Evolutionary conservation across 2,797 vertebrate genomes (phyloP), one percentile per base, ranked within the genome.

Genomic region (Alca torda): DNA sequence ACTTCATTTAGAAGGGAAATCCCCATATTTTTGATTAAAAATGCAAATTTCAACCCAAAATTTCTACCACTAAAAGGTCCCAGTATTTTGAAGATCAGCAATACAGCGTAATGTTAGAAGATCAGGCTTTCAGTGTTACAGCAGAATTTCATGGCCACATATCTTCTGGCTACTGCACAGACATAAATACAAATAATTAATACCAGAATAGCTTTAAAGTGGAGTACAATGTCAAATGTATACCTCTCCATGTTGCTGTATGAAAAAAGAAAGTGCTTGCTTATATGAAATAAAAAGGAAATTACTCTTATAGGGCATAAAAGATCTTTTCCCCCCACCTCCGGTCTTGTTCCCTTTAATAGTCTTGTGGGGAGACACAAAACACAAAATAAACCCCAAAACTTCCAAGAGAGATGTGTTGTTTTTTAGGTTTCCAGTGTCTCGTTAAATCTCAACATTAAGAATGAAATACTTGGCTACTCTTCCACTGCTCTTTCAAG

Each of bases 401-500:
- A 50, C 19, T 50, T 84, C 46, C 39, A 46, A 24, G 51, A 51
- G 19, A 86, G 8, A 5, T 16, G 4, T 73, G 31, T 20, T 84
- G 30, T 0, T 35, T 93, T 87, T 90, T 26, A 90, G 11, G 7
- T 82, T 86, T 94, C 48, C 65, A 84, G 13, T 11, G 39, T 57
- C 51, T 92, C 20, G 19, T 77, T 75, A 89, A 97, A 78, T 70
- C n/a, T 73, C 63, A 93, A 85, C 90, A 91, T 90, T 90, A 84
- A 79, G 72, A 88, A 87, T 45, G 7, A 89, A 87, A 87, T 82
- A 13, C 15, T 88, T 95, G 77, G 77, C 35, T 95, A 68, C 48
- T 83, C 65, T 61, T 89, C 67, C 83, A 84, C 33, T 69, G 15
- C 26, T 93, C 84, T 89, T 94, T 97, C 81, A 92, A 95, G 92